These are phyloP conservation scores for Eulimnadia texana DNA, from an alignment of 1,140 invertebrate species.

Conservation along the genomic window DNA sequence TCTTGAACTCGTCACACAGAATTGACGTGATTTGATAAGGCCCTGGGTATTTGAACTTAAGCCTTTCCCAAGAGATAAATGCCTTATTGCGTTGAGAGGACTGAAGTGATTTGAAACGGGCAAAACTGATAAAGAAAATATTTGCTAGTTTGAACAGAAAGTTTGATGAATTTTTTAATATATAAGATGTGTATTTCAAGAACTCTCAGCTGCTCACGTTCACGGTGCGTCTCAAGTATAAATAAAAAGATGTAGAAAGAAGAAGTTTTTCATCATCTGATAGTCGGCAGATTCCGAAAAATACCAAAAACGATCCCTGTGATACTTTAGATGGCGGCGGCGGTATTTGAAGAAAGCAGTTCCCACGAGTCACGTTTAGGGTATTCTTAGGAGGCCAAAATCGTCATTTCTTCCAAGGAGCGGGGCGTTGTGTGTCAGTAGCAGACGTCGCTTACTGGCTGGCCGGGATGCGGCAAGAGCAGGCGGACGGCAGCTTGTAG, in stretches of 20 bases:
- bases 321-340: not conserved
- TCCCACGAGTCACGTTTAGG: conserved; percentile 3
- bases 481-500: conserved; percentile 22
- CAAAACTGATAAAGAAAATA: too few relatives aligned
- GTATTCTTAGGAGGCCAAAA: conserved; percentile 8
- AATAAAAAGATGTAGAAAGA: not conserved
- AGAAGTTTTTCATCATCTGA: not conserved
- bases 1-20: too few relatives aligned
- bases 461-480: conserved; percentile 20
- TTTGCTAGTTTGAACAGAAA: not conserved
- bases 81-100: too few relatives aligned
- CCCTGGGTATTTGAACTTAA: too few relatives aligned
- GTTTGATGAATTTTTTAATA: not conserved
- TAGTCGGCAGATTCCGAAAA: conserved; percentile 8
- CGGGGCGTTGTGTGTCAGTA: not conserved
- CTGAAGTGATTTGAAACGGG: too few relatives aligned
- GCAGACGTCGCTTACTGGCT: conserved; percentile 7
- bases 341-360: conserved; percentile 14
- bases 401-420: not conserved
- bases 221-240: conserved; percentile 2
- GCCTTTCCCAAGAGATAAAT: not conserved
- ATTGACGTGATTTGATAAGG: too few relatives aligned
- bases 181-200: not conserved
- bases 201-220: conserved; percentile 16
- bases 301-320: conserved; percentile 17